These are phyloP conservation scores for Pelusios castaneus DNA, from an alignment of 2,113 vertebrate genomes.

Conservation along the genomic window DNA sequence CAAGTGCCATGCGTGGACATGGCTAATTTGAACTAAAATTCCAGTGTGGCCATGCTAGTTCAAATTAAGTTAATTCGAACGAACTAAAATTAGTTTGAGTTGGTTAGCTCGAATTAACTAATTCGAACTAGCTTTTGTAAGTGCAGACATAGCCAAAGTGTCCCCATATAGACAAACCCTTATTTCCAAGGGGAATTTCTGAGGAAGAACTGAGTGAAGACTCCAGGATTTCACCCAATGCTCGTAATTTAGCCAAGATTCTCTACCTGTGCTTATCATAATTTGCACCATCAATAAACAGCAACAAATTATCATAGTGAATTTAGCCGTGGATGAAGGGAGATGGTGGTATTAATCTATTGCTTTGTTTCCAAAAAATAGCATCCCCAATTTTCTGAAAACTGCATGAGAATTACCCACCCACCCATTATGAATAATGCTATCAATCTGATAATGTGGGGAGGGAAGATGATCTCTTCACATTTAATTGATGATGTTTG, in stretches of 20 bases:
- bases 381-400: background rate
- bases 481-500: background rate
- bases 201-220: background rate
- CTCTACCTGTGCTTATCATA: background rate
- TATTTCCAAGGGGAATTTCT: background rate
- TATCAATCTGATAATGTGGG: background rate
- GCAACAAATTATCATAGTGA: background rate
- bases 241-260: background rate
- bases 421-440: background rate
- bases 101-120: too few species aligned
- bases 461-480: background rate
- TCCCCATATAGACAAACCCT: background rate
- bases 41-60: too few species aligned
- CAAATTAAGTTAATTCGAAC: too few species aligned
- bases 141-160: background rate
- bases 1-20: too few species aligned
- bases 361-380: background rate
- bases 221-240: background rate
- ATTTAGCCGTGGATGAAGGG: background rate
- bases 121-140: too few species aligned
- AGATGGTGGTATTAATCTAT: background rate
- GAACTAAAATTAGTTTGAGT: too few species aligned
- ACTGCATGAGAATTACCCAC: background rate
- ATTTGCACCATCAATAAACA: background rate
- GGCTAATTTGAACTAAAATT: too few species aligned